Evolutionary conservation across 2,888 invertebrate species (phyloP), one percentile per base, ranked within the genome.

Genomic region (Phalera bucephala): DNA sequence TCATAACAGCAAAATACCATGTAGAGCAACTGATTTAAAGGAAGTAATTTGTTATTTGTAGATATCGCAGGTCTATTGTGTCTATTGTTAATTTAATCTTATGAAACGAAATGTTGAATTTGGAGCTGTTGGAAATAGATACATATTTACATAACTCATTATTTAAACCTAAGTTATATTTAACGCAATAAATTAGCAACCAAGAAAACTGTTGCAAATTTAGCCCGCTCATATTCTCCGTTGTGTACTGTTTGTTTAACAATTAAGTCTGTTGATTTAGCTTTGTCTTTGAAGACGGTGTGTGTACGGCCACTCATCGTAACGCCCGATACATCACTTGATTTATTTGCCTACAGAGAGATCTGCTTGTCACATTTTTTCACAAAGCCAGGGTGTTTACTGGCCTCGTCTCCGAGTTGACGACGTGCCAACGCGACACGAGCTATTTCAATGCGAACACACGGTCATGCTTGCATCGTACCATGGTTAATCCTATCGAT

Each of bases 401-500:
- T 57, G 62, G 61, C 49, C 53, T 42, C 49, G 63, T 54, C 48
- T 25, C 45, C 39, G 51, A 71, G 49, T 82, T 86, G 86, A 83
- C 57, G 67, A 54, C 45, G 74, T 85, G 87, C 87, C 87, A 86
- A 84, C 67, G 64, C 70, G 73, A 82, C 77, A 72, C 59, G 52
- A 54, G 73, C 73, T 86, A 85, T 84, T 86, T 84, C 76, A 67
- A 80, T 58, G 64, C 63, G 48, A 62, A 54, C 53, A 32, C 50
- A 51, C 52, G 52, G 51, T 53, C 61, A 41, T 52, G 55, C 37
- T 52, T 47, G 29, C 47, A 45, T 39, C 21, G 36, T 31, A 40
- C n/a, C n/a, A n/a, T n/a, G n/a, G n/a, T n/a, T n/a, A n/a, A n/a
- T n/a, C n/a, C n/a, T n/a, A n/a, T n/a, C n/a, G n/a, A n/a, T n/a